phyloP scores from a whole-genome alignment of 2,888 invertebrate genomes.

The Drosophila algonquin region DNA sequence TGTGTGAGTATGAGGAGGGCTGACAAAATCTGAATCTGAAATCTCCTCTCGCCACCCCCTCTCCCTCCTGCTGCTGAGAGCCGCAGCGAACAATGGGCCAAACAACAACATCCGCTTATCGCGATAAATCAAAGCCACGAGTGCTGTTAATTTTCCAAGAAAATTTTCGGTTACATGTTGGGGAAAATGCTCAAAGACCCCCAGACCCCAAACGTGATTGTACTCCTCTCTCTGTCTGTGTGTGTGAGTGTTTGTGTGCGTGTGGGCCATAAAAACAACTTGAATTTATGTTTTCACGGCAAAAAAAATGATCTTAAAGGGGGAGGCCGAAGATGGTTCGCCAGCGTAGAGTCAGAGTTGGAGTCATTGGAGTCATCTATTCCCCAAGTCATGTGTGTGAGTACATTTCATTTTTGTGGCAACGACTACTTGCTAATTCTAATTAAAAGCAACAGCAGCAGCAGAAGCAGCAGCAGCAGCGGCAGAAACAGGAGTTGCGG shows the following conservation, averaged over 20 bases:
- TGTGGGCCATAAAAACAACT: conserved; percentile 57
- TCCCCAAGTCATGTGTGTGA: conserved; percentile 18
- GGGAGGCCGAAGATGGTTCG: neutral
- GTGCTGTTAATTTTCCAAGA: conserved; percentile 79
- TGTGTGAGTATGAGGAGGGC: conserved; percentile 26
- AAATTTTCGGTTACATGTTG: conserved; percentile 41
- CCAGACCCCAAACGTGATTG: conserved; percentile 28
- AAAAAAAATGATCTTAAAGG: conserved; percentile 57
- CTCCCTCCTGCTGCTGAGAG: conserved; percentile 3
- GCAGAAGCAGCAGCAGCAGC: conserved; percentile 39
- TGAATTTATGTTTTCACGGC: conserved; percentile 78
- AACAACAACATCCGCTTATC: conserved; percentile 71
- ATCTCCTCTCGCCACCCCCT: conserved; percentile 11
- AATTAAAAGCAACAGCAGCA: conserved; percentile 72
- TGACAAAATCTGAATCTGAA: conserved; percentile 44
- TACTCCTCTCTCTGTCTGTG: neutral
- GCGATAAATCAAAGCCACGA: conserved; percentile 78
- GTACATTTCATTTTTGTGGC: conserved; percentile 46
- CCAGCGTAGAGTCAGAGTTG: neutral
- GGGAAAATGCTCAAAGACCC: conserved; percentile 33
- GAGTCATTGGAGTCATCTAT: conserved; percentile 6
- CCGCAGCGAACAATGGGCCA: conserved; percentile 38
- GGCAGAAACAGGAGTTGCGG: conserved; percentile 9
- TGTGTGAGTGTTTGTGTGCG: conserved; percentile 20
- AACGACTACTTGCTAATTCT: conserved; percentile 70